Evolutionary conservation across 2,888 invertebrate species (phyloP), one percentile per base, ranked within the genome.

Genomic region (Gonocerus acuteangulatus): DNA sequence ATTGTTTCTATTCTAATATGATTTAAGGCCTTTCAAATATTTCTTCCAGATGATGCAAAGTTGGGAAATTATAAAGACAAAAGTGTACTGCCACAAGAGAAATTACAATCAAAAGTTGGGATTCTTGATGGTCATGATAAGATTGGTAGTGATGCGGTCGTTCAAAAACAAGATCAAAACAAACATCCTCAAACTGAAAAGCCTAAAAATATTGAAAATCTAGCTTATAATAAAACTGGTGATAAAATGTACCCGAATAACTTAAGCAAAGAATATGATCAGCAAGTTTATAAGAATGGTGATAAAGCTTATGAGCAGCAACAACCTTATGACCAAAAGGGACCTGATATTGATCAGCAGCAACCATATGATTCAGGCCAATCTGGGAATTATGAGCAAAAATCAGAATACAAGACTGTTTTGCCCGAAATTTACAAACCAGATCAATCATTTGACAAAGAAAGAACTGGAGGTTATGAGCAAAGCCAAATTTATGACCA

Each of bases 21-120:
- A 13, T 13, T 34, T 27, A 27, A 27, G 27, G 4, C 4, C 9
- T 39, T 39, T 21, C 3, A 23, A 11, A 32, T 27, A 18, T 57
- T 57, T 45, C 23, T 57, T 57, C 6, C 57, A 57, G 57, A 57
- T 47, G 19, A 57, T 45, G 57, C 21, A 15, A 47, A 27, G 44
- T 44, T 57, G 18, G 47, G 45, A 27, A 57, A 44, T 13, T 47
- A 57, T 13, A 45, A 57, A 57, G 19, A 49, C 7, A 9, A 15
- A 22, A 16, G 19, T 32, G 44, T 15, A 7, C 3, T 6, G 3
- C 4, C 3, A 42, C 6, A 42, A 42, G 18, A 42, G 3, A n/a
- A 42, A 42, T 42, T 27, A 9, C 27, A 4, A 27, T 6, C 9
- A 9, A 23, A 22, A 22, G 54, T 9, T 13, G 16, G 1, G 11